Evolutionary conservation across 2,888 invertebrate genomes (phyloP).

Genomic region (Catocala sponsa): DNA sequence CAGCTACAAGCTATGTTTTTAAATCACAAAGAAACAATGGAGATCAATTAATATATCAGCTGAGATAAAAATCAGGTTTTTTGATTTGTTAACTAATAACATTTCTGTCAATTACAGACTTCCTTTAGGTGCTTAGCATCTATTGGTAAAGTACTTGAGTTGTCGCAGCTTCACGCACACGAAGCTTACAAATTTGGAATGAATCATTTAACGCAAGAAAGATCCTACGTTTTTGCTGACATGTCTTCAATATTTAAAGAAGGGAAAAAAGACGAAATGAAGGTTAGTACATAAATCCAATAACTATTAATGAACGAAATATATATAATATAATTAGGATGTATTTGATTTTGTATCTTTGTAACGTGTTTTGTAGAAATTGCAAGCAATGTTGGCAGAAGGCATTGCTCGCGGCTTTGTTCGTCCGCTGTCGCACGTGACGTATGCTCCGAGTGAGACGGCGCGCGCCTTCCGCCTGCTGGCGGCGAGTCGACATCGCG

Average conservation of each 20-base stretch:
- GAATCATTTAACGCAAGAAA: conserved; percentile 45
- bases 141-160: conserved; percentile 57
- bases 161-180: conserved; percentile 49
- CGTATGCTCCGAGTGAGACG: conserved; percentile 58
- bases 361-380: neutral
- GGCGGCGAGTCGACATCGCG: conserved; percentile 66
- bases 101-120: conserved; percentile 40
- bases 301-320: too few species aligned
- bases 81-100: neutral
- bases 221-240: conserved; percentile 54
- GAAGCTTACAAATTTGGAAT: conserved; percentile 61
- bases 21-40: neutral
- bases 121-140: conserved; percentile 46
- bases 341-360: too few species aligned
- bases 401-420: conserved; percentile 71
- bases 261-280: conserved; percentile 45
- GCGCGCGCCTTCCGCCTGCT: conserved; percentile 65
- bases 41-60: neutral
- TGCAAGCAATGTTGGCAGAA: conserved; percentile 55
- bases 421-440: conserved; percentile 66
- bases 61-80: neutral
- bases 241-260: conserved; percentile 57
- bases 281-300: conserved; percentile 45
- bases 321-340: too few species aligned
- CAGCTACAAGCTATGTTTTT: too few species aligned